Percentiles rank a stretch among this genome's conserved stretches.
Conservation (phyloP, 2,113 vertebrate genomes). For the Erpornis zantholeuca region DNA sequence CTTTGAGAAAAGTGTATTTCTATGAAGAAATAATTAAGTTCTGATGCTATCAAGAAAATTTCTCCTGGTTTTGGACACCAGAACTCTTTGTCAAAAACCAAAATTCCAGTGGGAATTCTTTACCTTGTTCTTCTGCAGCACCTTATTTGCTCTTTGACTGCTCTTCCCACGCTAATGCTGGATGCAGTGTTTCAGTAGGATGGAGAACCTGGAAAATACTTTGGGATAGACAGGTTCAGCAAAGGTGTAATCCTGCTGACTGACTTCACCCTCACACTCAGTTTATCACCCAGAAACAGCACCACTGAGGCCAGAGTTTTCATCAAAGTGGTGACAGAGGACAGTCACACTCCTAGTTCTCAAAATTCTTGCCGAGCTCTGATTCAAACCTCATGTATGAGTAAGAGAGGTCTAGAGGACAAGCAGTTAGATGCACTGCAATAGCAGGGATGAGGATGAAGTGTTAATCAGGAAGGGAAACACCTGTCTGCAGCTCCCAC, state of each 20-base stretch:
- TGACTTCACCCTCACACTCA: neutral
- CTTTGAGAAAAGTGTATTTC: neutral
- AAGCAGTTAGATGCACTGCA: neutral
- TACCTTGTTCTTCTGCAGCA: neutral
- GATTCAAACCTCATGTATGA: neutral
- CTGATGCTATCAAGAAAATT: neutral
- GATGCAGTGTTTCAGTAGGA: rapidly evolving
- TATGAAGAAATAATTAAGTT: neutral
- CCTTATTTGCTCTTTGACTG: neutral
- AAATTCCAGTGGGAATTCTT: neutral
- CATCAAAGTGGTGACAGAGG: neutral
- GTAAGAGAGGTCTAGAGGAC: neutral
- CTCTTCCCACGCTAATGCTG: neutral
- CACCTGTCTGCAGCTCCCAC: rapidly evolving
- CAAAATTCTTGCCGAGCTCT: neutral
- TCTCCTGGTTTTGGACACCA: neutral
- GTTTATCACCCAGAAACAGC: neutral
- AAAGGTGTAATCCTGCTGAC: neutral
- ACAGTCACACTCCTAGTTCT: neutral
- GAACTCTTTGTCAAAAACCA: neutral
- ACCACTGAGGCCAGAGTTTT: neutral
- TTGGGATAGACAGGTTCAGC: neutral
- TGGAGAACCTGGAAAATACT: neutral
- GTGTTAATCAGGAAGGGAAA: neutral
- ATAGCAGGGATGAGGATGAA: neutral